phyloP scores from a whole-genome alignment of 1,140 invertebrate species.

The Orius laevigatus region DNA sequence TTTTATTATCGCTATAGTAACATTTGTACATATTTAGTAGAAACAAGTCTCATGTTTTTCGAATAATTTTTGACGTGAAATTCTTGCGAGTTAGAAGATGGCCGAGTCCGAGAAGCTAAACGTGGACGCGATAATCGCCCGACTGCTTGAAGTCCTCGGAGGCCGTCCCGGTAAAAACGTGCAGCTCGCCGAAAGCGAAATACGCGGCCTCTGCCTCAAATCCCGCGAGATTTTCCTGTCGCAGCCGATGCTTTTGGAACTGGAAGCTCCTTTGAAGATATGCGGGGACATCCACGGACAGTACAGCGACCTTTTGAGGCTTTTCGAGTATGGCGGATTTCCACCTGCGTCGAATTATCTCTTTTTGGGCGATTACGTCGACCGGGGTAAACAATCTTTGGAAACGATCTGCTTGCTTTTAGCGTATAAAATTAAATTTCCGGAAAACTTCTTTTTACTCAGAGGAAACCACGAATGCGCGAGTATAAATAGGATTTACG shows the following conservation, averaged over 20 bases:
- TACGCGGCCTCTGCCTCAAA: constrained; percentile 24
- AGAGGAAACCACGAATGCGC: constrained; percentile 80
- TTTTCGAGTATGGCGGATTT: constrained; percentile 95
- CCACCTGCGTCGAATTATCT: constrained; percentile 91
- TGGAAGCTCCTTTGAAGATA: constrained; percentile 38
- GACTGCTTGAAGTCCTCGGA: constrained; percentile 35
- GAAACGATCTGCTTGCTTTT: constrained; percentile 73
- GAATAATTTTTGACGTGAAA: no score
- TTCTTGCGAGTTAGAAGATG: no score
- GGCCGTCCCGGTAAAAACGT: constrained; percentile 54
- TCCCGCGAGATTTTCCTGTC: constrained; percentile 46
- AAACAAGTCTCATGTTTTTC: no score
- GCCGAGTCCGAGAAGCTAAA: constrained; percentile 30
- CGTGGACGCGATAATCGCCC: constrained; percentile 18
- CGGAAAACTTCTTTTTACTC: constrained; percentile 81
- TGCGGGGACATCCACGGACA: constrained; percentile 89
- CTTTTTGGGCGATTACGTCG: constrained; percentile 87
- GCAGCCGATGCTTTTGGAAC: constrained; percentile 45
- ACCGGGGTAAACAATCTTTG: constrained; percentile 70
- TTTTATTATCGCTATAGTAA: no score
- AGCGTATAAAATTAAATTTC: constrained; percentile 92
- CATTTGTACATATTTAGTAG: no score
- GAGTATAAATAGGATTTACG: constrained; percentile 75
- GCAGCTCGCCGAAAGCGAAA: constrained; percentile 50
- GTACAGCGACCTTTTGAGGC: constrained; percentile 75